phyloP scores from a whole-genome alignment of 1,140 invertebrate genomes.

The Nymphalis io region DNA sequence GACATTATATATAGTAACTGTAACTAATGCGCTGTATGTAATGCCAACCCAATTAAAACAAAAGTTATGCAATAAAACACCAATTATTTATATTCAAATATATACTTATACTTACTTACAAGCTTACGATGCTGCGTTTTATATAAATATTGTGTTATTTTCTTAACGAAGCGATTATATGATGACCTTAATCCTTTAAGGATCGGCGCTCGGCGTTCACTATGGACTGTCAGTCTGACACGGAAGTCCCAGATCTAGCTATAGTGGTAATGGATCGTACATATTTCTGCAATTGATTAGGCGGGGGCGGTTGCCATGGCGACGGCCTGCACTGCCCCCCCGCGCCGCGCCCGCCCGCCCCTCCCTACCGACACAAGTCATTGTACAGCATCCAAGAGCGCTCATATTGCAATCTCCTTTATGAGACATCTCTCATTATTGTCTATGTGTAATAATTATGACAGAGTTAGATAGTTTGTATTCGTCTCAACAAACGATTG shows the following conservation, averaged over 20 bases:
- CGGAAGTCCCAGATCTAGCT: constrained; percentile 34
- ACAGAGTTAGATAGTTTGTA: not conserved
- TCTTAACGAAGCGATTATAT: not conserved
- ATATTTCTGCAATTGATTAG: constrained; percentile 81
- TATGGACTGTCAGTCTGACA: not conserved
- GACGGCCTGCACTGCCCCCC: constrained; percentile 58
- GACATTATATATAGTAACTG: too few relatives aligned
- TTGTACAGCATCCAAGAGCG: constrained; percentile 41
- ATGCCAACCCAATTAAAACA: too few relatives aligned
- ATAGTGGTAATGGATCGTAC: constrained; percentile 67
- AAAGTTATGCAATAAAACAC: too few relatives aligned
- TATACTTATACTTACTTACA: too few relatives aligned
- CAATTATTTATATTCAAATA: too few relatives aligned
- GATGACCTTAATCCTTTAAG: not conserved
- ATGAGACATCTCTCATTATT: constrained; percentile 45
- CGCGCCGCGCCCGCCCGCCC: constrained; percentile 27
- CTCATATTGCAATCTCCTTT: constrained; percentile 46
- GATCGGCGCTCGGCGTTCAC: not conserved
- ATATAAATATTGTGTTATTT: not conserved
- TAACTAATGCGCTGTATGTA: too few relatives aligned
- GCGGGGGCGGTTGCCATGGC: constrained; percentile 77
- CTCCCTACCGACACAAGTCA: constrained; percentile 38
- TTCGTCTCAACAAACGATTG: not conserved
- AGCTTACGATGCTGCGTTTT: too few relatives aligned
- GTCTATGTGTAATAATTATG: constrained; percentile 37